A percentile compares a stretch with the other conserved stretches of the same genome.
phyloP scores from a whole-genome alignment of 1,140 invertebrate species.

The Sinella curviseta region DNA sequence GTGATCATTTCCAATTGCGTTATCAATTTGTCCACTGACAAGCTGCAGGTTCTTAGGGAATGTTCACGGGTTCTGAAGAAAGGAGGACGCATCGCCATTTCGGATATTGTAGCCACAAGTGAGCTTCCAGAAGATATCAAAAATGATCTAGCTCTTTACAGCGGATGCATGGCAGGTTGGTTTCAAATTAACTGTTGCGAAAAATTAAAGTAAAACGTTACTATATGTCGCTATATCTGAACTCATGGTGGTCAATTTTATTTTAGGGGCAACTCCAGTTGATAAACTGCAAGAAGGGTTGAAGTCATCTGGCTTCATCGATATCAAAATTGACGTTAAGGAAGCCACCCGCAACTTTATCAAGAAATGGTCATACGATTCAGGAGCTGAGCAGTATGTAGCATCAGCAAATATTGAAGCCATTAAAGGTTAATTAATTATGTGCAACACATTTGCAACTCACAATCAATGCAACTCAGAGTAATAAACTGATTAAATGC shows the following conservation, averaged over 20 bases:
- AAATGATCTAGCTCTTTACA: slow-evolving; percentile 29
- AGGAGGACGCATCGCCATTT: slow-evolving; percentile 34
- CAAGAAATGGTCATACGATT: slow-evolving; percentile 35
- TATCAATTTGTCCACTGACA: slow-evolving; percentile 18
- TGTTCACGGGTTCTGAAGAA: slow-evolving; percentile 27
- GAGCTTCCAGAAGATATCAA: slow-evolving; percentile 24
- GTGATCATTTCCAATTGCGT: slow-evolving; percentile 40
- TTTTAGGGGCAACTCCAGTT: slow-evolving; percentile 32
- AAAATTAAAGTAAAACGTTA: no score
- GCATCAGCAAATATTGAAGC: slow-evolving; percentile 38
- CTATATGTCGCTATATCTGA: no score
- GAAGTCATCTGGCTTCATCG: slow-evolving; percentile 1
- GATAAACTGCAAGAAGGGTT: slow-evolving; percentile 18
- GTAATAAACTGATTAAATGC: no score
- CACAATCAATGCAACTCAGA: no score
- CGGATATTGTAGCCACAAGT: slow-evolving; percentile 34
- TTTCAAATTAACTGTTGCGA: no score
- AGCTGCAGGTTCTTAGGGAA: slow-evolving; percentile 30
- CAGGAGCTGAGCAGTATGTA: slow-evolving; percentile 26
- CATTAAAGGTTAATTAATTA: background rate
- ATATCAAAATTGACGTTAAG: slow-evolving; percentile 27
- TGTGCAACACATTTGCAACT: slow-evolving; percentile 6
- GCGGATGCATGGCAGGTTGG: slow-evolving; percentile 33
- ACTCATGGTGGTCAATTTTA: no score
- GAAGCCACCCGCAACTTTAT: slow-evolving; percentile 36